Percentiles rank a stretch among this genome's conserved stretches.
phyloP scores from a whole-genome alignment of 2,888 invertebrate species.

The Drosophila niveifrons region DNA sequence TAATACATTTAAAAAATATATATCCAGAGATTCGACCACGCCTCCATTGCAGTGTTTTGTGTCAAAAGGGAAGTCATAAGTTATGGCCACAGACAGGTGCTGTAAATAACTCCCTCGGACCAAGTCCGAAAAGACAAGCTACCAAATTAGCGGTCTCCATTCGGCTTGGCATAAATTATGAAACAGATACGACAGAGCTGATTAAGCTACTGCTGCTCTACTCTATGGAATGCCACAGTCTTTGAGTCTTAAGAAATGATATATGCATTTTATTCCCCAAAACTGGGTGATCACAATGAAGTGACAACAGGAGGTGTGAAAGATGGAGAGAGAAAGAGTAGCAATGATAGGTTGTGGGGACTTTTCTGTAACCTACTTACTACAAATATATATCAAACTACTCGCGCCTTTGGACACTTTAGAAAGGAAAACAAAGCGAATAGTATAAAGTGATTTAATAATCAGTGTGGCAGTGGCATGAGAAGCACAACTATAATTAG shows the following conservation, averaged over 20 bases:
- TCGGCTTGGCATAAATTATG: constrained; percentile 54
- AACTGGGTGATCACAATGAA: constrained; percentile 17
- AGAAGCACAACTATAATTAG: not conserved
- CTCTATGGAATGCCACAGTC: constrained; percentile 15
- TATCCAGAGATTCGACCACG: constrained; percentile 52
- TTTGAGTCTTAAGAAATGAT: constrained; percentile 7
- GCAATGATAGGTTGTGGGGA: constrained; percentile 1
- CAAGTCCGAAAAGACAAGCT: constrained; percentile 39
- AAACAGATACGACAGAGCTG: constrained; percentile 34
- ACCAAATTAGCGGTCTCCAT: constrained; percentile 67
- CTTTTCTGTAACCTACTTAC: constrained; percentile 18
- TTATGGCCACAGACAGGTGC: constrained; percentile 67
- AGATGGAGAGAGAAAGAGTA: not conserved
- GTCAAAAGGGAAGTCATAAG: constrained; percentile 67
- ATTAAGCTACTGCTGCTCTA: constrained; percentile 29
- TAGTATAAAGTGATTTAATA: not conserved
- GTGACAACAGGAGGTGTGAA: not conserved
- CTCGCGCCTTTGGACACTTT: not conserved
- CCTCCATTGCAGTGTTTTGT: constrained; percentile 26
- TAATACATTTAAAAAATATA: constrained; percentile 4
- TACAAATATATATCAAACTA: constrained; percentile 10
- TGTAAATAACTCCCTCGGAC: constrained; percentile 59
- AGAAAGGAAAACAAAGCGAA: constrained; percentile 2
- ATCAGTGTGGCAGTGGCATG: not conserved
- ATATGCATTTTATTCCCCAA: constrained; percentile 6